Conservation (phyloP, 2,797 vertebrate genomes). For the Myiothlypis chrysogaster region DNA sequence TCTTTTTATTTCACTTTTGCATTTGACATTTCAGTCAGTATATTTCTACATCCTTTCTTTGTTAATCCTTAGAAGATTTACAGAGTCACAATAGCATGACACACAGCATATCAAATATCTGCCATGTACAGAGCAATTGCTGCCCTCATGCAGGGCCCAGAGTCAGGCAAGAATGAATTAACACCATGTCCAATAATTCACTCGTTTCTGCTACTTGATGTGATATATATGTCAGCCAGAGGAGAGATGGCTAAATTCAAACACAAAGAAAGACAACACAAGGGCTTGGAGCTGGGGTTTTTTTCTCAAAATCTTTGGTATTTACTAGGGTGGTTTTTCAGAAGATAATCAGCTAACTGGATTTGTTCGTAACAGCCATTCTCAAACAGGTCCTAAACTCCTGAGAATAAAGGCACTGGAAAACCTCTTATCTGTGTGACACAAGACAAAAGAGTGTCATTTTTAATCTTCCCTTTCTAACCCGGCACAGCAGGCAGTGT, state of each 20-base stretch:
- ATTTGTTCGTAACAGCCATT: neutral
- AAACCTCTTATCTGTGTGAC: neutral
- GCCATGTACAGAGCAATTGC: neutral
- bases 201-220: neutral
- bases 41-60: neutral
- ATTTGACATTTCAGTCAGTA: neutral
- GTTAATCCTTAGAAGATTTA: conserved; percentile 5
- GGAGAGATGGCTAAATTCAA: neutral
- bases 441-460: neutral
- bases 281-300: neutral
- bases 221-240: neutral
- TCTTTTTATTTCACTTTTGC: neutral
- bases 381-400: neutral
- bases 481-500: neutral
- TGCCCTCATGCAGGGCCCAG: neutral
- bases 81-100: neutral
- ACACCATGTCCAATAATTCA: neutral
- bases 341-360: neutral
- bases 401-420: neutral
- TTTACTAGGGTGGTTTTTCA: neutral
- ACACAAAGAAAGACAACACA: neutral
- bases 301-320: neutral
- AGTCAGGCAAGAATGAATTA: neutral
- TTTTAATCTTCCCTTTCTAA: neutral
- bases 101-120: neutral